phyloP scores from a whole-genome alignment of 2,113 vertebrate genomes.

The rat (Rattus norvegicus) region GRCr8 NC_086023.1:160302501-160303000 shows the following conservation, averaged over 20 bases:
- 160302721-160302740: neutral
- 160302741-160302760: neutral
- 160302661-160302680: neutral
- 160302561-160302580: too few species aligned
- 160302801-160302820: neutral
- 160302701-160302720: neutral
- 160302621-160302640: neutral
- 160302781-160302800: neutral
- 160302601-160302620: neutral
- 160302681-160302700: neutral
- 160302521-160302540: too few species aligned
- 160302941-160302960: too few species aligned
- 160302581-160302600: too few species aligned
- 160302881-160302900: too few species aligned
- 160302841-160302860: neutral
- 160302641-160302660: neutral
- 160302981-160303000: too few species aligned
- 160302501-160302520: too few species aligned
- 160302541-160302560: too few species aligned
- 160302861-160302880: too few species aligned
- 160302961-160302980: too few species aligned
- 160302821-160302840: neutral
- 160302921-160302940: too few species aligned
- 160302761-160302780: neutral
- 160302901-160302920: too few species aligned